Evolutionary conservation across 2,113 vertebrate genomes (phyloP), one percentile per base, ranked within the genome.

Genomic region (Setophaga kirtlandii): DNA sequence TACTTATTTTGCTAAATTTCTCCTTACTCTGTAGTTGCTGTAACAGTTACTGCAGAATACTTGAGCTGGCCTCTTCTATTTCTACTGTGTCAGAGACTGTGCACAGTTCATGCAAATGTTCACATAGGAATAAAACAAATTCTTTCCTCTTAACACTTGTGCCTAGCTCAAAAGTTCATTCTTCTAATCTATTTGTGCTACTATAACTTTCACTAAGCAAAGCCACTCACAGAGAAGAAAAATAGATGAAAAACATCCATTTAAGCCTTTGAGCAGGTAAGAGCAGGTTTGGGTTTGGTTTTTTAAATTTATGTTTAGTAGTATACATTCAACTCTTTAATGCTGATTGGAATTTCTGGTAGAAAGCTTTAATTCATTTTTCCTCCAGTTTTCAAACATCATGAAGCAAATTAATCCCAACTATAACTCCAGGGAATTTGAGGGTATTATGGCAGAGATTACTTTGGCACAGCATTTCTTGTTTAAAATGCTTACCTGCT

Each of bases 351-450:
- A 93, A 90, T 94, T 94, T 78, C 82, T 92, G 44, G 17, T 63
- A 78, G 71, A 88, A 91, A 86, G 55, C 24, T 83, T 90, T 93
- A 94, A 88, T 21, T 80, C 14, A 62, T 59, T 90, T 89, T 95
- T 47, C 42, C 50, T 75, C 28, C 44, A 68, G 41, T 41, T 68
- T 77, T 88, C 68, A 74, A 74, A 93, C 14, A 67, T 63, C n/a
- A 86, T 47, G 47, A 81, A 94, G 47, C 39, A 93, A 95, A 76
- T 88, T 77, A 91, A 92, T 83, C 44, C 63, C 47, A 47, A 30
- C 50, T 70, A 12, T 63, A 93, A 85, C 58, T 87, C 53, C 49
- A 65, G 28, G 37, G 59, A 91, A 94, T 86, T 28, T 62, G 85
- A 90, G 42, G 55, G 82, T 50, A 41, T 90, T 91, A 83, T 24